Conservation (phyloP, 2,113 vertebrate genomes). For the Nettapus auritus region DNA sequence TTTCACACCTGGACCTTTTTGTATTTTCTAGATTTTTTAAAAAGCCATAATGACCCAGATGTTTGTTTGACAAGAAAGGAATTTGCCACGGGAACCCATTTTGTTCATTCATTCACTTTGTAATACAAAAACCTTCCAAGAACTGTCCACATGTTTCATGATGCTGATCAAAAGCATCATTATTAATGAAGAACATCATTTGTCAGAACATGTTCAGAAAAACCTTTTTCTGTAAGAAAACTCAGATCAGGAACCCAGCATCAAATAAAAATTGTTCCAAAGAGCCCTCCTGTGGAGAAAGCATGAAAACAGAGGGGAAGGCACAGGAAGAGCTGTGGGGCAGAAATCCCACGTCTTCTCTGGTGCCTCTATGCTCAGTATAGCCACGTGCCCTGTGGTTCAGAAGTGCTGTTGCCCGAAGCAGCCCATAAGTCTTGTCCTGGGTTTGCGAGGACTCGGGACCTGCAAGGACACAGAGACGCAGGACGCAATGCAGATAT, state of each 20-base stretch:
- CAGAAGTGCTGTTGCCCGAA: not conserved
- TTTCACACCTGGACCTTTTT: not conserved
- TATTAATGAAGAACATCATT: not conserved
- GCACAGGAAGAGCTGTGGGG: not conserved
- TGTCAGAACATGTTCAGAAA: not conserved
- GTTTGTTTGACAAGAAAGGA: not conserved
- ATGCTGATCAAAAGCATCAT: not conserved
- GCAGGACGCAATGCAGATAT: not conserved
- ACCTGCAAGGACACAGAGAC: not conserved
- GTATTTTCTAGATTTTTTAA: accelerated
- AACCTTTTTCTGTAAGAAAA: not conserved
- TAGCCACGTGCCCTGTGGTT: not conserved
- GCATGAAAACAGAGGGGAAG: not conserved
- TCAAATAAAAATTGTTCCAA: not conserved
- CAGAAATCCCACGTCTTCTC: not conserved
- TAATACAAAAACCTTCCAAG: not conserved
- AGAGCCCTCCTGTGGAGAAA: accelerated
- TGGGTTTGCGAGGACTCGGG: not conserved
- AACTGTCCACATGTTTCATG: not conserved
- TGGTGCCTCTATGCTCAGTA: accelerated
- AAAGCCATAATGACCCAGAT: not conserved
- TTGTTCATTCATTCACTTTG: not conserved
- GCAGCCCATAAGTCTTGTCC: not conserved
- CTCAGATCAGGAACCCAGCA: not conserved
- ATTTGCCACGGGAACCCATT: not conserved